These are phyloP conservation scores for Coenonympha arcania DNA, from an alignment of 2,888 invertebrate genomes.

Conservation along the genomic window DNA sequence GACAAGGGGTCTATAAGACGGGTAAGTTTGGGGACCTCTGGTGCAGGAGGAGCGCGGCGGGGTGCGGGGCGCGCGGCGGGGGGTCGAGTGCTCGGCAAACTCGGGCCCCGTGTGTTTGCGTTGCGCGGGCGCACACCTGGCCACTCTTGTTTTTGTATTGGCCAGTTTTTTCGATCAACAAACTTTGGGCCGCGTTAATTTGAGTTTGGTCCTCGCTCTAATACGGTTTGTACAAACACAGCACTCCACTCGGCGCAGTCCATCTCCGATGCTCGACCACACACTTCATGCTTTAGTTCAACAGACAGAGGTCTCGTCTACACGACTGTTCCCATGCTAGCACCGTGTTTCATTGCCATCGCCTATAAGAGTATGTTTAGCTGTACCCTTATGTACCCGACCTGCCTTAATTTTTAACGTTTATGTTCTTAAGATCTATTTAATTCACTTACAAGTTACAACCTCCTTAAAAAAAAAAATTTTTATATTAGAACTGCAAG, in stretches of 20 bases:
- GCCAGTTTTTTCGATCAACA: constrained; percentile 46
- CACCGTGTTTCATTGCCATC: no score
- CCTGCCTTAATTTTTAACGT: no score
- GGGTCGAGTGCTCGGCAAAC: constrained; percentile 40
- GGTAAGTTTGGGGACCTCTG: constrained; percentile 23
- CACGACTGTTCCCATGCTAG: neutral
- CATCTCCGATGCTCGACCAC: neutral
- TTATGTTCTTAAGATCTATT: no score
- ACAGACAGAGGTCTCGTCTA: neutral
- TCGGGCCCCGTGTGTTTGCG: constrained; percentile 35
- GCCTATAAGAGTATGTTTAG: no score
- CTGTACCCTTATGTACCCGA: no score
- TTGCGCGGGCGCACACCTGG: constrained; percentile 40
- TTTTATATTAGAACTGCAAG: no score
- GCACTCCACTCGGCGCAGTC: constrained; percentile 16
- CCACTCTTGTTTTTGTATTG: constrained; percentile 49
- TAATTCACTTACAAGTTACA: no score
- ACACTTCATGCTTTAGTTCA: neutral
- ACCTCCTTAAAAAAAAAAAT: no score
- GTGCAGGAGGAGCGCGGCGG: constrained; percentile 23
- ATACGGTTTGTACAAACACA: constrained; percentile 44
- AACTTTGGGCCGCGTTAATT: constrained; percentile 51
- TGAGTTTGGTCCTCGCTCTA: constrained; percentile 50
- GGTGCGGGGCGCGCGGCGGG: constrained; percentile 13
- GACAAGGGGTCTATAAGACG: no score